A percentile compares a stretch with the other conserved stretches of the same genome.
These are phyloP conservation scores for Biston betularia DNA, from an alignment of 2,888 invertebrate genomes.

Conservation along the genomic window DNA sequence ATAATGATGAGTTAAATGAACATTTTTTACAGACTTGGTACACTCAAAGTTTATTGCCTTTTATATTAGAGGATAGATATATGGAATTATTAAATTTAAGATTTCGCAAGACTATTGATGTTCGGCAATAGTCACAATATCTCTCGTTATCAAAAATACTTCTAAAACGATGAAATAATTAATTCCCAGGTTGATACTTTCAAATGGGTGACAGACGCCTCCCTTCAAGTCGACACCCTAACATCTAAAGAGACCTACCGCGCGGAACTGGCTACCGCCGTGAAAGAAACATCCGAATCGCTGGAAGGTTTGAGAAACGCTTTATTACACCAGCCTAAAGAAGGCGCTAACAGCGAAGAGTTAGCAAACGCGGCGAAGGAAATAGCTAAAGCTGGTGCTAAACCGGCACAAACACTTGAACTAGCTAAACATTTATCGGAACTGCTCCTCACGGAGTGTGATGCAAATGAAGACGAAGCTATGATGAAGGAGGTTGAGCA, in stretches of 20 bases:
- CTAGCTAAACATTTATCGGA: slow-evolving; percentile 92
- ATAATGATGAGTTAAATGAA: no score
- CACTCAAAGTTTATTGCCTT: no score
- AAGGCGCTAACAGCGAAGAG: slow-evolving; percentile 85
- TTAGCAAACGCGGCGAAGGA: slow-evolving; percentile 88
- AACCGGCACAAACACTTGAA: slow-evolving; percentile 93
- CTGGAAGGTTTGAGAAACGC: slow-evolving; percentile 89
- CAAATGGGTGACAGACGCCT: slow-evolving; percentile 91
- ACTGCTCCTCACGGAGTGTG: slow-evolving; percentile 91
- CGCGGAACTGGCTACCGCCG: slow-evolving; percentile 90
- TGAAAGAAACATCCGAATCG: slow-evolving; percentile 89
- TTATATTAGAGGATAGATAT: no score
- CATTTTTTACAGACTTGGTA: no score
- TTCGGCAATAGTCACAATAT: neutral
- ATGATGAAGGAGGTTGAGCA: slow-evolving; percentile 88
- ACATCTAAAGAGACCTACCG: slow-evolving; percentile 94
- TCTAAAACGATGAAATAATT: neutral
- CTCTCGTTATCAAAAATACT: neutral
- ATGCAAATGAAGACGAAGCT: slow-evolving; percentile 88
- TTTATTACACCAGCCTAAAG: slow-evolving; percentile 66
- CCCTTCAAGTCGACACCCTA: slow-evolving; percentile 94
- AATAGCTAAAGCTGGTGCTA: slow-evolving; percentile 91
- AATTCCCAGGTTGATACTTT: slow-evolving; percentile 89
- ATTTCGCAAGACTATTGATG: neutral
- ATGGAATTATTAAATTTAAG: neutral